phyloP scores from a whole-genome alignment of 2,888 invertebrate genomes.

The Patella ulyssiponensis region DNA sequence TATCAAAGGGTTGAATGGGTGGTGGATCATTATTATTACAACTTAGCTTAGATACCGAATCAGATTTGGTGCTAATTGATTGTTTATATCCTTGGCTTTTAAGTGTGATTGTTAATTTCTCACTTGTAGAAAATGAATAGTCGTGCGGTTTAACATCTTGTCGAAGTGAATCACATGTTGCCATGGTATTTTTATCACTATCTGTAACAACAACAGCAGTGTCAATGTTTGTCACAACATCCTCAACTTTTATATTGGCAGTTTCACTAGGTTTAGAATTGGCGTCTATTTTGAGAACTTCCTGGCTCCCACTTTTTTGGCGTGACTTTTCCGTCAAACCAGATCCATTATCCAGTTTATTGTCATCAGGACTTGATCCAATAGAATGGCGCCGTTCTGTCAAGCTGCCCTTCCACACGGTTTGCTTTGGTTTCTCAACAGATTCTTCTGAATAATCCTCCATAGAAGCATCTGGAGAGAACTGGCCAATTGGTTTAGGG shows the following conservation, averaged over 20 bases:
- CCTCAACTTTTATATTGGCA: conserved; percentile 20
- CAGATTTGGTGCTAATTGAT: not conserved
- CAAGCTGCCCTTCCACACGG: conserved; percentile 62
- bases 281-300: conserved; percentile 35
- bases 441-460: conserved; percentile 19
- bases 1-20: not conserved
- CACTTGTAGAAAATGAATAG: not conserved
- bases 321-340: conserved; percentile 30
- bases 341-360: conserved; percentile 37
- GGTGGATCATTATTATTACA: not conserved
- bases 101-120: not conserved
- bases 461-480: conserved; percentile 2
- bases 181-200: not conserved
- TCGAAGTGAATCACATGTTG: not conserved
- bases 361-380: conserved; percentile 60
- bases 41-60: not conserved
- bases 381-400: conserved; percentile 64
- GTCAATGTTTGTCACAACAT: not conserved
- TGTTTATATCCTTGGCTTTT: no score
- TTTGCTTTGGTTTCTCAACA: conserved; percentile 44
- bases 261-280: conserved; percentile 25
- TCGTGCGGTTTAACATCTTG: not conserved
- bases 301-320: conserved; percentile 54
- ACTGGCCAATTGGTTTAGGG: conserved; percentile 35
- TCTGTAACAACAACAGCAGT: not conserved